Conservation (phyloP, 1,140 invertebrate species). For the Luehdorfia chinensis region DNA sequence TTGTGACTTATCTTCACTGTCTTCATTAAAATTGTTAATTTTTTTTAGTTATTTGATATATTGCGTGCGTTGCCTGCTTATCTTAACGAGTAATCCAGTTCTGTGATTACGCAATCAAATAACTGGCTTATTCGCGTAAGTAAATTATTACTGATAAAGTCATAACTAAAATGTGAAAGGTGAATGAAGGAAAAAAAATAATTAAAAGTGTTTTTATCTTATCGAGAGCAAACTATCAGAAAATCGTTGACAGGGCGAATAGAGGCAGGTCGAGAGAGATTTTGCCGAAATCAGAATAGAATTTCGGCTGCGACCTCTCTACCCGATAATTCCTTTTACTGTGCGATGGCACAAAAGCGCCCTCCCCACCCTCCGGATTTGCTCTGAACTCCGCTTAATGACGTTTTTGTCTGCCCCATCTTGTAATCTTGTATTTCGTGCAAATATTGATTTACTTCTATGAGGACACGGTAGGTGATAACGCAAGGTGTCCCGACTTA, state of each 20-base stretch:
- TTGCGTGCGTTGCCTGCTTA: too few relatives aligned
- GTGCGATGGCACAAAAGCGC: conserved; percentile 35
- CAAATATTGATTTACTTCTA: conserved; percentile 44
- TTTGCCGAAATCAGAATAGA: conserved; percentile 29
- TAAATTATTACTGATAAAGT: too few relatives aligned
- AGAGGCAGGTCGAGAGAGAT: background rate
- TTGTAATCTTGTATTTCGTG: conserved; percentile 40
- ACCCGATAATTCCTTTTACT: conserved; percentile 50
- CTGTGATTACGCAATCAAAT: too few relatives aligned
- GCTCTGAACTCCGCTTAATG: conserved; percentile 46
- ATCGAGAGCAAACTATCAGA: conserved; percentile 2
- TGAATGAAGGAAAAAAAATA: too few relatives aligned
- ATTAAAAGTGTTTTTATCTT: too few relatives aligned
- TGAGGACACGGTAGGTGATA: background rate
- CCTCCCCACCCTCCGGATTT: conserved; percentile 37
- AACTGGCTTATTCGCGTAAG: too few relatives aligned
- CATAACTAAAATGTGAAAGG: too few relatives aligned
- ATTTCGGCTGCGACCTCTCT: conserved; percentile 26
- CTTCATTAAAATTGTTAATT: too few relatives aligned
- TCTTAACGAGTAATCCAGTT: too few relatives aligned
- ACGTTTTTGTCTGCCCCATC: conserved; percentile 48
- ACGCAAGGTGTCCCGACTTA: conserved; percentile 3
- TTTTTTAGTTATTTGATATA: too few relatives aligned
- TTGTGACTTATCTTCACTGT: too few relatives aligned
- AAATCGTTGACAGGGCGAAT: conserved; percentile 1